Percentiles rank a stretch among this genome's conserved stretches.
These are phyloP conservation scores for Pitta sordida DNA, from an alignment of 2,113 vertebrate species.

Conservation along the genomic window DNA sequence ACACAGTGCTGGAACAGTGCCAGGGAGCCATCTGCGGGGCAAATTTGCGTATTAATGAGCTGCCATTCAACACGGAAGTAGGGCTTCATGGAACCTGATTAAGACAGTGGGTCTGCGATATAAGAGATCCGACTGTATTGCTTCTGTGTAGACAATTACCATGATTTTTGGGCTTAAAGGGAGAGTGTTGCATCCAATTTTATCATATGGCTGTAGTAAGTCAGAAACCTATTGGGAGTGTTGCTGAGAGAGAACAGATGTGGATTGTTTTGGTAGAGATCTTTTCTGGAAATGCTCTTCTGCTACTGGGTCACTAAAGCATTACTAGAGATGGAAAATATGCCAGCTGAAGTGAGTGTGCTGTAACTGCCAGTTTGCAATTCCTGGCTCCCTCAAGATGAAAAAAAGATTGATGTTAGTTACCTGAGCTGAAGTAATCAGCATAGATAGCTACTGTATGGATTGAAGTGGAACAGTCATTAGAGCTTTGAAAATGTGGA, in stretches of 20 bases:
- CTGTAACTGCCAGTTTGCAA: background rate
- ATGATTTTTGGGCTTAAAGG: background rate
- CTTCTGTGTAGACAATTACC: background rate
- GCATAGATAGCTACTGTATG: background rate
- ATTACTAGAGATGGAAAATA: conserved; percentile 39
- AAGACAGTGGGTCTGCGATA: too few relatives aligned
- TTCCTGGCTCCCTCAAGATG: background rate
- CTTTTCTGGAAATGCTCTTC: background rate
- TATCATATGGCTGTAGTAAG: background rate
- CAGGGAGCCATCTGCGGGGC: too few relatives aligned
- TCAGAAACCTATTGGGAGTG: conserved; percentile 19
- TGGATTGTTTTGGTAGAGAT: conserved; percentile 36
- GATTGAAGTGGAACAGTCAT: background rate
- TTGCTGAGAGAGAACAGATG: conserved; percentile 53
- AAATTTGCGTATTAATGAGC: too few relatives aligned
- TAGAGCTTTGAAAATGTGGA: background rate
- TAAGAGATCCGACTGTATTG: too few relatives aligned
- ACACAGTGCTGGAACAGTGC: too few relatives aligned
- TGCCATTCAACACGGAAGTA: too few relatives aligned
- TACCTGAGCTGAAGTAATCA: background rate
- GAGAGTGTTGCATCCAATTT: background rate
- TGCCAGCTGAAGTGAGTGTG: background rate
- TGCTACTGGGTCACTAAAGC: background rate
- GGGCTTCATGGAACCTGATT: too few relatives aligned
- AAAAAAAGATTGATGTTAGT: background rate